Percentiles rank a stretch among this genome's conserved stretches.
phyloP scores from a whole-genome alignment of 2,888 invertebrate species.

The Euplexia lucipara region DNA sequence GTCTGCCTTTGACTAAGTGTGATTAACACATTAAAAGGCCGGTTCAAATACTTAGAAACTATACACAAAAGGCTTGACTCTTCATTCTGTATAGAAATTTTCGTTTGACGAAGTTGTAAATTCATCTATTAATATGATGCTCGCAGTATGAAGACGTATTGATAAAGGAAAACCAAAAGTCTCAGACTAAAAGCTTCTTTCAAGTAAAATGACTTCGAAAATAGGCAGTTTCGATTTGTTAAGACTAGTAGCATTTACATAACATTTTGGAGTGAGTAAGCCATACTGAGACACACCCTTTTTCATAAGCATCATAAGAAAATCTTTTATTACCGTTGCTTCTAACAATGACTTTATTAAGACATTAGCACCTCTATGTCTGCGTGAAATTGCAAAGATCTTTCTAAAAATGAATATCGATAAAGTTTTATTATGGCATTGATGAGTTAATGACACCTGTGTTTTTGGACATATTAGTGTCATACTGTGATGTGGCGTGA shows the following conservation, averaged over 20 bases:
- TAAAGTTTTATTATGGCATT: slow-evolving; percentile 27
- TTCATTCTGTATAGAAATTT: background rate
- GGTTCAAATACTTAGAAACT: background rate
- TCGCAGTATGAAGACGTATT: background rate
- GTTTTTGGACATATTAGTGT: slow-evolving; percentile 29
- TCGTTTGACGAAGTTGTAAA: background rate
- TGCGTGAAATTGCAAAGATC: slow-evolving; percentile 36
- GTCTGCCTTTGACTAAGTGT: background rate
- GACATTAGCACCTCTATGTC: slow-evolving; percentile 34
- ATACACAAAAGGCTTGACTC: background rate
- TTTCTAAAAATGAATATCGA: slow-evolving; percentile 39
- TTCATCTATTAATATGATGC: background rate
- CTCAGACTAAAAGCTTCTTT: background rate
- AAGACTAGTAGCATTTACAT: slow-evolving; percentile 4
- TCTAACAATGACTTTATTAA: slow-evolving; percentile 25
- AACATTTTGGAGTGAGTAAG: slow-evolving; percentile 19
- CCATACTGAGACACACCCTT: slow-evolving; percentile 6
- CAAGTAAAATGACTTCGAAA: background rate
- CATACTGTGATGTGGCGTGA: slow-evolving; percentile 33
- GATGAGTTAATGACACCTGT: slow-evolving; percentile 42
- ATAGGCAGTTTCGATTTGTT: background rate
- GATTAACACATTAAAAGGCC: background rate
- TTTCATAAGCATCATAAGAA: slow-evolving; percentile 5
- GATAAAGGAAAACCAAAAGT: background rate
- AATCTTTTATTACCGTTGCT: slow-evolving; percentile 16